A percentile compares a stretch with the other conserved stretches of the same genome.
Conservation (phyloP, 2,797 vertebrate genomes). For the Rhyacichthys aspro region DNA sequence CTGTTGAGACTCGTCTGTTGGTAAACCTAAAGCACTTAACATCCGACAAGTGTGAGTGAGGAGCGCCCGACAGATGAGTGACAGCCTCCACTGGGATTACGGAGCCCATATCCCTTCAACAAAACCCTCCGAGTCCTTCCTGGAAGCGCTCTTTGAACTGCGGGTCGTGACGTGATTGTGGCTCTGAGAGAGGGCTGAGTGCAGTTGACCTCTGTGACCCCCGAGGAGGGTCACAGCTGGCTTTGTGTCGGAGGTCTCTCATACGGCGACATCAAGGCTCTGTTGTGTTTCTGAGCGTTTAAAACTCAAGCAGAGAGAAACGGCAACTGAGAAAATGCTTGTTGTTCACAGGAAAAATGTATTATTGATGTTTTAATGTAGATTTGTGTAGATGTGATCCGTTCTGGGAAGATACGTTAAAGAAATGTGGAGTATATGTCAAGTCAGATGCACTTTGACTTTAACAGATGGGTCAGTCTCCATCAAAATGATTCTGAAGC, state of each 20-base stretch:
- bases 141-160: constrained; percentile 52
- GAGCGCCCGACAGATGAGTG: constrained; percentile 55
- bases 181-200: constrained; percentile 21
- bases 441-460: too few relatives aligned
- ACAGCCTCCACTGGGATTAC: constrained; percentile 42
- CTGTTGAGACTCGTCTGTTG: constrained; percentile 21
- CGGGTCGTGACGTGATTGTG: constrained; percentile 28
- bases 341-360: too few relatives aligned
- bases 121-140: constrained; percentile 14
- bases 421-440: too few relatives aligned
- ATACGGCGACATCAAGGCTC: constrained; percentile 25
- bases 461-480: too few relatives aligned
- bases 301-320: too few relatives aligned
- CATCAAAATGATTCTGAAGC: too few relatives aligned
- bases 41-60: constrained; percentile 37
- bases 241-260: constrained; percentile 25
- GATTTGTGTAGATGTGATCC: too few relatives aligned
- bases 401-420: too few relatives aligned
- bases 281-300: too few relatives aligned
- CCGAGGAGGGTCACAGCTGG: constrained; percentile 45
- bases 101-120: constrained; percentile 18
- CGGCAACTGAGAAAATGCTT: too few relatives aligned
- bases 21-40: constrained; percentile 41
- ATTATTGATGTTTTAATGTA: too few relatives aligned
- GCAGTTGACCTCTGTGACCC: constrained; percentile 47